phyloP scores from a whole-genome alignment of 1,140 invertebrate species.

The Lysiphlebus fabarum region DNA sequence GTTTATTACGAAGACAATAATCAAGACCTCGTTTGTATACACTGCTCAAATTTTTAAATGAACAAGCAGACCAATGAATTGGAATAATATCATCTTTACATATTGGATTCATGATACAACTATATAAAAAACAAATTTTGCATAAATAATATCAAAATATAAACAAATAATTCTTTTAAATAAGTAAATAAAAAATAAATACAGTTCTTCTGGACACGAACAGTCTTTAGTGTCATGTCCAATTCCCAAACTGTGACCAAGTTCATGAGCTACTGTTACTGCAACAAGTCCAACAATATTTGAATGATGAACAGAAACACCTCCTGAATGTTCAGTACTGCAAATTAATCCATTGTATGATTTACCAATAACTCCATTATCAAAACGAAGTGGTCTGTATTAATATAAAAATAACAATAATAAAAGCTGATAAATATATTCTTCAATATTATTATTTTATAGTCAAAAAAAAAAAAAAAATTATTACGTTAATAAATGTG shows the following conservation, averaged over 20 bases:
- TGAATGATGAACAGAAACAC: slow-evolving; percentile 92
- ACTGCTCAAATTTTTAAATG: slow-evolving; percentile 79
- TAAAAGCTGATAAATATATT: neutral
- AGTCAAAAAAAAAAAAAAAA: too few species aligned
- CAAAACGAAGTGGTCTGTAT: slow-evolving; percentile 76
- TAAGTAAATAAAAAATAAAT: slow-evolving; percentile 96
- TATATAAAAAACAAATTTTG: too few species aligned
- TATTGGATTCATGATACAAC: too few species aligned
- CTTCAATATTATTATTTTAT: too few species aligned
- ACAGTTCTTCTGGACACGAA: slow-evolving; percentile 81
- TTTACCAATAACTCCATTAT: slow-evolving; percentile 90
- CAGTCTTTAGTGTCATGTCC: slow-evolving; percentile 88
- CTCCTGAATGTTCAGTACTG: slow-evolving; percentile 93
- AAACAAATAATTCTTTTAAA: too few species aligned
- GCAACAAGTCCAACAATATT: slow-evolving; percentile 84
- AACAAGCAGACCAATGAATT: slow-evolving; percentile 86
- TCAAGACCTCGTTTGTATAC: slow-evolving; percentile 97
- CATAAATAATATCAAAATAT: too few species aligned
- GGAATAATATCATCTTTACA: slow-evolving; percentile 47
- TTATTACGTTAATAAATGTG: slow-evolving; percentile 91
- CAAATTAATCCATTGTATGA: slow-evolving; percentile 97
- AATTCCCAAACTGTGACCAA: slow-evolving; percentile 99
- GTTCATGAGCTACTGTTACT: slow-evolving; percentile 95
- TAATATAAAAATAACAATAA: slow-evolving; percentile 19
- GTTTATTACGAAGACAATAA: slow-evolving; percentile 85